Evolutionary conservation across 2,797 vertebrate species (phyloP), one percentile per base, ranked within the genome.

Genomic region (Astyanax mexicanus): DNA sequence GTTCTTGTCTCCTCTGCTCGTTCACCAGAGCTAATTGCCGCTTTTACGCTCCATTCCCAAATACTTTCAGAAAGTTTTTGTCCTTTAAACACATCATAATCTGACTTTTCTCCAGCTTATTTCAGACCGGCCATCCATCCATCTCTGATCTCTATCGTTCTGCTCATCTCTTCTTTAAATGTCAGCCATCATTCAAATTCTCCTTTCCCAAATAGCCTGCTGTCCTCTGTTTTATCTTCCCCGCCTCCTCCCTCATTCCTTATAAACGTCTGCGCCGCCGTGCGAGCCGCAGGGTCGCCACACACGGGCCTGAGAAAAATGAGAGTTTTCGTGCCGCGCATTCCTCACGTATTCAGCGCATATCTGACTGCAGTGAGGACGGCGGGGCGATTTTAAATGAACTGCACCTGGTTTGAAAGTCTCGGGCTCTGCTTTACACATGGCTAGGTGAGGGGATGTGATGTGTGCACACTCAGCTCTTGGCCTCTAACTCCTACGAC

Each of bases 381-480:
- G 35, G 11, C 57, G 37, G 57, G 19, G 35, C n/a, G n/a, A n/a
- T 19, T 38, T 21, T 61, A 19, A 61, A 61, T 61, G 19, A 37
- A 21, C 12, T 21, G 35, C 57, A 61, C 57, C 35, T 61, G 57
- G 32, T 0, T 38, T n/a, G 57, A 61, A 32, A 10, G 17, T 21
- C 37, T 61, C 32, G 17, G 9, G 15, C 17, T n/a, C 29, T n/a
- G 9, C 27, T 12, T 61, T 61, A 4, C 32, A 19, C n/a, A 61
- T 21, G 57, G 57, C 13, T 67, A 47, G 13, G 57, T 19, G 32
- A 19, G 57, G 10, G n/a, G 61, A 32, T 61, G 38, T 55, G 49
- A 12, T n/a, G n/a, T n/a, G 10, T 72, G 51, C 69, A 55, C 58
- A 60, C 71, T 66, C 21, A 69, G 64, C 45, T 44, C 65, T 38